A percentile compares a stretch with the other conserved stretches of the same genome.
phyloP scores from a whole-genome alignment of 2,113 vertebrate genomes.

The human (Homo sapiens) region DNA sequence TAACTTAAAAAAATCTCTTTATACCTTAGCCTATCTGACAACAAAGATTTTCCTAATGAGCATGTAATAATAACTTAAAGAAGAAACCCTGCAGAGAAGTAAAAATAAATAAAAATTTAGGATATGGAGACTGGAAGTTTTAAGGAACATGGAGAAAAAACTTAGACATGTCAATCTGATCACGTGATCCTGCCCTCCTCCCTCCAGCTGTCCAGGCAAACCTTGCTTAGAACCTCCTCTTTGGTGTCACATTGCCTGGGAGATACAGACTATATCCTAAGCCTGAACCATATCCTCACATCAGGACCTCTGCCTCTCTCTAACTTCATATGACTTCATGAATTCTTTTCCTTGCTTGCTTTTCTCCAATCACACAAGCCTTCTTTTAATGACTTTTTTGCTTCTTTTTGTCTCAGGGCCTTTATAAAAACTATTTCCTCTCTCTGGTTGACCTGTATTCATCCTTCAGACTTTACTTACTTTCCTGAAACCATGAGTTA shows the following conservation, averaged over 20 bases:
- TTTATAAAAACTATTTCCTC: not conserved
- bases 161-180: not conserved
- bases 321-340: accelerated
- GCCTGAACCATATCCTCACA: not conserved
- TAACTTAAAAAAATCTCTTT: not conserved
- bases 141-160: not conserved
- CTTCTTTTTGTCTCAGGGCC: not conserved
- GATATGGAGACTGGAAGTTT: not conserved
- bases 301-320: not conserved
- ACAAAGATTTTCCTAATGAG: not conserved
- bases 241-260: no score
- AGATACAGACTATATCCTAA: not conserved
- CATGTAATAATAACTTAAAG: not conserved
- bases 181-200: not conserved
- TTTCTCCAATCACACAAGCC: not conserved
- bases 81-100: not conserved
- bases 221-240: not conserved
- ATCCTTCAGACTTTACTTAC: not conserved
- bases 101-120: not conserved
- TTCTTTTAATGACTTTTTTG: not conserved
- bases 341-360: not conserved
- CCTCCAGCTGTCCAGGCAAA: not conserved
- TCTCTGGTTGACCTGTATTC: not conserved
- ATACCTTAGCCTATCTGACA: not conserved
- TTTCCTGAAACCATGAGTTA: not conserved